These are phyloP conservation scores for Pollenia labialis DNA, from an alignment of 2,888 invertebrate genomes.

Conservation along the genomic window DNA sequence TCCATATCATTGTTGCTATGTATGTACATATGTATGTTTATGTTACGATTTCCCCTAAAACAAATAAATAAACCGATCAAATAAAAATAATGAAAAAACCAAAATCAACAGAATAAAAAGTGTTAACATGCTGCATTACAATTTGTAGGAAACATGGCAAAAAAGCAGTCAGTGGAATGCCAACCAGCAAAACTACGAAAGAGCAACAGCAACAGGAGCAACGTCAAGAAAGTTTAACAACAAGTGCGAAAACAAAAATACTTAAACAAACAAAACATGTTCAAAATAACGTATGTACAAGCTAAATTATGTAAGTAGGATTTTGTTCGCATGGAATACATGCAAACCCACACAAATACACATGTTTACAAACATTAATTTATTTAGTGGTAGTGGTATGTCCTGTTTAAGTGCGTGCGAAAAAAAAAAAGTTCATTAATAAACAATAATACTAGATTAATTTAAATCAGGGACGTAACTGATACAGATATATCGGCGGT, in stretches of 20 bases:
- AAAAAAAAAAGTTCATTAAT: constrained; percentile 8
- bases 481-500: no score
- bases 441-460: constrained; percentile 22
- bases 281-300: background rate
- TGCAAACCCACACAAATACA: background rate
- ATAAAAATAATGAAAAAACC: constrained; percentile 32
- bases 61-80: constrained; percentile 77
- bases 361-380: background rate
- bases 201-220: constrained; percentile 1
- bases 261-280: constrained; percentile 41
- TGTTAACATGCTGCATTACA: constrained; percentile 82
- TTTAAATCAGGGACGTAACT: background rate
- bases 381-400: background rate
- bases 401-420: background rate
- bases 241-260: constrained; percentile 15
- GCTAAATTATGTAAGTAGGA: constrained; percentile 6
- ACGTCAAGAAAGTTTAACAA: background rate
- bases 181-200: constrained; percentile 3
- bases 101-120: constrained; percentile 73
- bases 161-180: constrained; percentile 33
- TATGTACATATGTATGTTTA: background rate
- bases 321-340: background rate
- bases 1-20: background rate
- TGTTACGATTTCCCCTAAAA: constrained; percentile 11
- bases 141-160: constrained; percentile 75